A percentile compares a stretch with the other conserved stretches of the same genome.
Conservation (phyloP, 2,797 vertebrate genomes). For the Neosalanx taihuensis region DNA sequence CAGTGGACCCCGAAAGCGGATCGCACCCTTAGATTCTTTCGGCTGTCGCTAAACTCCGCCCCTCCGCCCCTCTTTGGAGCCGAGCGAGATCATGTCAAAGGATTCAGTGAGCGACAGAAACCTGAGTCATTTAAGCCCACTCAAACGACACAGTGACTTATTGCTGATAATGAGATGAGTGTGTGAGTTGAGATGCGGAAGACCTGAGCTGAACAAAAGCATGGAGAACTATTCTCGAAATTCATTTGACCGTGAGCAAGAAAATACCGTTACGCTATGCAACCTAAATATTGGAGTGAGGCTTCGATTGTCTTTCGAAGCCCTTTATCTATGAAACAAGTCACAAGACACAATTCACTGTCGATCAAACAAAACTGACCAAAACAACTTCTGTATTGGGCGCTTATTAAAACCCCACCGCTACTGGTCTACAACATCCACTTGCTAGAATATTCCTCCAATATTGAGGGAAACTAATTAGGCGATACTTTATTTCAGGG, state of each 20-base stretch:
- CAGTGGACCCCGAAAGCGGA: conserved; percentile 60
- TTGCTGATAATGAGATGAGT: conserved; percentile 25
- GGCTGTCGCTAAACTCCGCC: conserved; percentile 48
- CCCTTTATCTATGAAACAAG: background rate
- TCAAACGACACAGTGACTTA: conserved; percentile 25
- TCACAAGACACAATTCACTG: background rate
- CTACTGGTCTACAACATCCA: conserved; percentile 25
- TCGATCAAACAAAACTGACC: background rate
- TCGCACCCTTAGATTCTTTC: conserved; percentile 40
- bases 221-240: background rate
- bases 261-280: background rate
- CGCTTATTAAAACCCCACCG: conserved; percentile 11
- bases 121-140: conserved; percentile 45
- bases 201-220: conserved; percentile 3
- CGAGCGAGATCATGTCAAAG: conserved; percentile 48
- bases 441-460: conserved; percentile 36
- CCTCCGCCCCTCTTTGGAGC: conserved; percentile 17
- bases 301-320: background rate
- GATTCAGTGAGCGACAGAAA: conserved; percentile 42
- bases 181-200: conserved; percentile 17
- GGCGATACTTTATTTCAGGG: conserved; percentile 39
- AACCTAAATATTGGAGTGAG: background rate
- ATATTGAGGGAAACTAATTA: conserved; percentile 52
- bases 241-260: background rate
- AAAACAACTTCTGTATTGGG: background rate